phyloP scores from a whole-genome alignment of 2,888 invertebrate genomes.

The Platypus cylindrus region DNA sequence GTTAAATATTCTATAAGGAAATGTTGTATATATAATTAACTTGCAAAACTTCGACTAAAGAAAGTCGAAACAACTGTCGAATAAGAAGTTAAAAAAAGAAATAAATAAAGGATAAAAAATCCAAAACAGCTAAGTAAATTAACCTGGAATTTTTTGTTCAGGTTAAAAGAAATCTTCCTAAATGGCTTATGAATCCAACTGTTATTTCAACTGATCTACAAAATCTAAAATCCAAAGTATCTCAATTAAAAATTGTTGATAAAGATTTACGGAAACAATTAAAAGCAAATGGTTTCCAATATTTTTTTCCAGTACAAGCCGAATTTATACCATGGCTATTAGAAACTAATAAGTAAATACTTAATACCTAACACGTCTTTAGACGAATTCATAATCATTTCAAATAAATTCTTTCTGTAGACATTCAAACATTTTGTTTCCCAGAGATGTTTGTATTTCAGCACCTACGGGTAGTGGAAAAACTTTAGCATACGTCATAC shows the following conservation, averaged over 20 bases:
- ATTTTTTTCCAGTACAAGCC: conserved; percentile 78
- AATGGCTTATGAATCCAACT: conserved; percentile 75
- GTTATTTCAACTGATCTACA: conserved; percentile 62
- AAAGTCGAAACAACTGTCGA: no score
- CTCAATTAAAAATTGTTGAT: conserved; percentile 51
- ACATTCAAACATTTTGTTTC: conserved; percentile 50
- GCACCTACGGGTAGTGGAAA: conserved; percentile 98
- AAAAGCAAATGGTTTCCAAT: conserved; percentile 53
- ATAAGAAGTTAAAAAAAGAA: no score
- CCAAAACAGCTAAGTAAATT: no score
- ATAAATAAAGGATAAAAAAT: no score
- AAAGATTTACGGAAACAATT: conserved; percentile 48
- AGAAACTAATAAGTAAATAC: conserved; percentile 39
- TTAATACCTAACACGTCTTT: background rate
- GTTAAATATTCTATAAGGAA: no score
- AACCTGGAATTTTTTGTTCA: conserved; percentile 27
- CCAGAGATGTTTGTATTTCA: conserved; percentile 87
- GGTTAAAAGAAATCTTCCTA: conserved; percentile 69
- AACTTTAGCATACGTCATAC: conserved; percentile 87
- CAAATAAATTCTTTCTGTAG: conserved; percentile 6
- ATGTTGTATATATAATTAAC: no score
- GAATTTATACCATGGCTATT: conserved; percentile 67
- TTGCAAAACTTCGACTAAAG: no score
- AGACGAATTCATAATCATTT: no score
- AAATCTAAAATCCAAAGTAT: conserved; percentile 40